phyloP scores from a whole-genome alignment of 64 coral and sea anemone genomes.

The Catalaphyllia jardinei region DNA sequence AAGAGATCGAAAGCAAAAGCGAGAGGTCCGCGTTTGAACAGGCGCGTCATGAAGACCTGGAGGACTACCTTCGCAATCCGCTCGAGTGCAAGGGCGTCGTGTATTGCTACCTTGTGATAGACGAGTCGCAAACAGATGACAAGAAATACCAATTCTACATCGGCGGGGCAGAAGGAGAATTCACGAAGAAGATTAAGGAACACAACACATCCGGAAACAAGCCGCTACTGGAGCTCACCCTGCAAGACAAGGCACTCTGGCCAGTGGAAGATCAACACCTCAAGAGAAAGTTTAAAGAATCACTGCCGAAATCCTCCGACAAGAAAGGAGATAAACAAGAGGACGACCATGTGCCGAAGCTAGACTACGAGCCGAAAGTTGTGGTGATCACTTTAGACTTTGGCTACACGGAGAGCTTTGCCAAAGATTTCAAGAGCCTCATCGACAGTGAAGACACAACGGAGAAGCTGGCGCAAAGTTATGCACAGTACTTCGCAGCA shows the following conservation, averaged over 20 bases:
- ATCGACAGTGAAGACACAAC: conserved; percentile 61
- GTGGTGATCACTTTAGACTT: conserved; percentile 80
- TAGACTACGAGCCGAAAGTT: conserved; percentile 61
- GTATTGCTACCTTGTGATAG: conserved; percentile 71
- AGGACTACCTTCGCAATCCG: conserved; percentile 69
- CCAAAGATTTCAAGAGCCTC: conserved; percentile 25
- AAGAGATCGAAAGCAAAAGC: conserved; percentile 52
- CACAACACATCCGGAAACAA: conserved; percentile 56
- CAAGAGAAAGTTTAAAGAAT: conserved; percentile 14
- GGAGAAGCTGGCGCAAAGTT: conserved; percentile 66
- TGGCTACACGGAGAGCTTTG: conserved; percentile 62
- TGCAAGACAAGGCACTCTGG: conserved; percentile 63
- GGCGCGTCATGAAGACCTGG: conserved; percentile 53
- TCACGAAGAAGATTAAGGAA: conserved; percentile 56
- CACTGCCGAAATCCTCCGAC: conserved; percentile 13
- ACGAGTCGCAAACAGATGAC: conserved; percentile 19
- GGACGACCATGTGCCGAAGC: background rate
- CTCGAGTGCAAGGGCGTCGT: conserved; percentile 69
- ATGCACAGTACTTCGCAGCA: conserved; percentile 77
- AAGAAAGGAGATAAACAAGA: conserved; percentile 1
- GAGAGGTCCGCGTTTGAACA: conserved; percentile 52
- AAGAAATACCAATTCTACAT: conserved; percentile 73
- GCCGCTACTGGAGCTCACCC: conserved; percentile 64
- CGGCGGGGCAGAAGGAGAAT: conserved; percentile 55
- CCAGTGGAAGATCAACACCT: conserved; percentile 21